Percentiles rank a stretch among this genome's conserved stretches.
phyloP scores from a whole-genome alignment of 2,797 vertebrate species.

The Bryconaethiops microstoma region DNA sequence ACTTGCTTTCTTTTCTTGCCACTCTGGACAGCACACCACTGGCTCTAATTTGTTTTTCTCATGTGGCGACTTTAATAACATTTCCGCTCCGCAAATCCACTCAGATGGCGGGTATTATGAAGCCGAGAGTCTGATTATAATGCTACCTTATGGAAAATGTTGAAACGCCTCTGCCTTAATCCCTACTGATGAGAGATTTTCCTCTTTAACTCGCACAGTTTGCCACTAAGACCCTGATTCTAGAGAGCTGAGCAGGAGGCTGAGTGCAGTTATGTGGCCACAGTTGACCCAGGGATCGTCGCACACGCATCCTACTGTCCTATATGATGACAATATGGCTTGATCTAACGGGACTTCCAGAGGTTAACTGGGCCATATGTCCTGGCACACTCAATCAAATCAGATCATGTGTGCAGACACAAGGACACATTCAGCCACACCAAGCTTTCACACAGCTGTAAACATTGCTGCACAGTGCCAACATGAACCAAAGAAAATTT shows the following conservation, averaged over 20 bases:
- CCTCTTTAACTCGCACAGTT: constrained; percentile 52
- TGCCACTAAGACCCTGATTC: constrained; percentile 46
- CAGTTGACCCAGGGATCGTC: constrained; percentile 22
- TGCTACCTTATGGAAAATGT: constrained; percentile 61
- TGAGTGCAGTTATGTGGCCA: constrained; percentile 39
- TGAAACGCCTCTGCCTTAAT: constrained; percentile 57
- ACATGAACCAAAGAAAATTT: background rate
- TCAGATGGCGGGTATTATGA: constrained; percentile 62
- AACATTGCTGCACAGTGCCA: background rate
- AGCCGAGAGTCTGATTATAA: constrained; percentile 57
- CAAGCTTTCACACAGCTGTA: background rate
- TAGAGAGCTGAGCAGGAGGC: constrained; percentile 16
- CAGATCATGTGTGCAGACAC: background rate
- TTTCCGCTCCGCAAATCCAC: constrained; percentile 58
- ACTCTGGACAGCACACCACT: constrained; percentile 51
- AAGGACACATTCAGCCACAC: background rate
- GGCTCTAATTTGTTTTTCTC: constrained; percentile 60
- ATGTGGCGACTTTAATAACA: constrained; percentile 60
- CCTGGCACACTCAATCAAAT: constrained; percentile 23
- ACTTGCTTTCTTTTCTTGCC: constrained; percentile 34
- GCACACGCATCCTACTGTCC: constrained; percentile 3
- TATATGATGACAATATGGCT: constrained; percentile 34
- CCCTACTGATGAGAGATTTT: constrained; percentile 58
- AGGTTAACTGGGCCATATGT: constrained; percentile 28
- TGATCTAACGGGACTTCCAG: constrained; percentile 17